Base-by-base conservation (phyloP, 1,140 invertebrate species). In the Musca vetustissima region DNA sequence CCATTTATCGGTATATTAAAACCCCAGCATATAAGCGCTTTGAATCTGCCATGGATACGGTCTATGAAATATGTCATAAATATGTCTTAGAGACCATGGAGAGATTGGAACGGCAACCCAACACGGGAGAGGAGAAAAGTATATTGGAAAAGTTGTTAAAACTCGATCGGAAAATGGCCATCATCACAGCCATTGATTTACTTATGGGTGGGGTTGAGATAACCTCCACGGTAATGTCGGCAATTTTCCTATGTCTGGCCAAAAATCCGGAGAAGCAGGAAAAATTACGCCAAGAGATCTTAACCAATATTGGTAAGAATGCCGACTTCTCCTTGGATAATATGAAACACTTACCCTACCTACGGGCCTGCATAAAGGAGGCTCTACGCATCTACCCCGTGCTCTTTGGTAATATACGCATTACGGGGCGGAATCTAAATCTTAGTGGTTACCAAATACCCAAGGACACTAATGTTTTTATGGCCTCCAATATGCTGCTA, bases 141-240 rank as follows among this genome's bases (percentile, higher is more conserved):
- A 82, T 90, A 59, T 74, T 90, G 22, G 85, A 88, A 72, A 87
- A 87, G 74, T 74, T 89, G 50, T 73, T 88, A 1, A 84, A 83
- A 72, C 86, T 87, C 13, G 86, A 90, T 74, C 83, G 85, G 69
- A 83, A 85, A 74, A 81, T 86, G 8, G 89, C 88, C 0, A 73
- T 84, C n/a, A 83, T 87, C 4, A 89, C 93, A 86, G 87, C 89
- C 7, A 83, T 87, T 66, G 91, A 93, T 75, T 89, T 91, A 85
- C 72, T 93, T 48, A 83, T 90, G 32, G 90, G 89, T 22, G 91
- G 91, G 47, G 86, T 92, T 49, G 91, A 93, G 79, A 93, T 91
- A 72, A 75, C 74, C 0, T 71, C 73, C 2, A 71, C 70, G 19
- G 70, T 69, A 0, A 68, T 73, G 25, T 43, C 70, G 1, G 70